A percentile compares a stretch with the other conserved stretches of the same genome.
Conservation (phyloP, 1,140 invertebrate genomes). For the Nixonia krombeini region DNA sequence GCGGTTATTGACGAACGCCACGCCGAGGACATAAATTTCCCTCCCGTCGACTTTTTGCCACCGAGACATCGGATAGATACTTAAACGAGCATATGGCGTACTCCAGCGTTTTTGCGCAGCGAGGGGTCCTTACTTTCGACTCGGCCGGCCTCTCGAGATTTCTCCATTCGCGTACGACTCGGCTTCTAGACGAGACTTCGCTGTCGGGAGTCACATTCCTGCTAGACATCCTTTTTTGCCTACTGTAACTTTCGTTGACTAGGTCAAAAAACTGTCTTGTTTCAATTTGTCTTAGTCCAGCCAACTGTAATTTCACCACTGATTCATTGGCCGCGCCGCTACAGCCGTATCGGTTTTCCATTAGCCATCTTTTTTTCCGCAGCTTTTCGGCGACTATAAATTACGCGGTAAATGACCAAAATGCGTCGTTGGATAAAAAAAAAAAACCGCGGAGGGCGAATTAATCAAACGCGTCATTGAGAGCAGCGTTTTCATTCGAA, state of each 20-base stretch:
- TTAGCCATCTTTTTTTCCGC: too few species aligned
- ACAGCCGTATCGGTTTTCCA: too few species aligned
- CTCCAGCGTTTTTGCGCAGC: conserved; percentile 48
- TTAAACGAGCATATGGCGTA: conserved; percentile 49
- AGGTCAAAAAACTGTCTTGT: conserved; percentile 24
- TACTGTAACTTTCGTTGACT: conserved; percentile 38
- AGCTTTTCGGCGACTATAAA: too few species aligned
- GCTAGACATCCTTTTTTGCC: conserved; percentile 41
- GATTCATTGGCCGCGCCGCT: too few species aligned
- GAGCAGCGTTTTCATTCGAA: too few species aligned
- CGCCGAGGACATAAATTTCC: conserved; percentile 38
- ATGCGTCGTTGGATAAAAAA: too few species aligned
- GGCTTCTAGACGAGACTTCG: conserved; percentile 28
- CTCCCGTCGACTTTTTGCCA: conserved; percentile 24
- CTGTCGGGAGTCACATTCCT: conserved; percentile 38
- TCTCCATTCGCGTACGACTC: too few species aligned
- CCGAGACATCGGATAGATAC: conserved; percentile 41
- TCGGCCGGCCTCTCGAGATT: conserved; percentile 30
- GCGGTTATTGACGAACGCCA: conserved; percentile 44
- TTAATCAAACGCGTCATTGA: too few species aligned
- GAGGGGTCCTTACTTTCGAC: conserved; percentile 45
- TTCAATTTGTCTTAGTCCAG: too few species aligned
- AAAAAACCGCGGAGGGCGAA: too few species aligned
- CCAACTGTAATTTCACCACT: too few species aligned
- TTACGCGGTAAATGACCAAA: neutral